Conservation (phyloP, 1,140 invertebrate species). For the Colletes gigas region DNA sequence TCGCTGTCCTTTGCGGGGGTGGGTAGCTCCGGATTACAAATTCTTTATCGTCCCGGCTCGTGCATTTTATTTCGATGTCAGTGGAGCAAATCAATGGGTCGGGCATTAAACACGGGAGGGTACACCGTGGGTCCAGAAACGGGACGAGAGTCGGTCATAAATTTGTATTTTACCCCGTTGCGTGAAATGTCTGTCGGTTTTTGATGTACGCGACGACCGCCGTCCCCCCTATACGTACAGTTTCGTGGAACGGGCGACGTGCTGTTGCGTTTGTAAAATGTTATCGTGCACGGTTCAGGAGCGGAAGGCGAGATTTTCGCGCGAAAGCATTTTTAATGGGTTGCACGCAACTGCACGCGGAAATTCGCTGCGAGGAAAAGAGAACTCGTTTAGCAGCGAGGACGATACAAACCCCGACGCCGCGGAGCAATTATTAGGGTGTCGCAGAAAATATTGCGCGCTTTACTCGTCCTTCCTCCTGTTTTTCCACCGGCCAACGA, state of each 20-base stretch:
- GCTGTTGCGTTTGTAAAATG: not conserved
- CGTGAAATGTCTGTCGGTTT: constrained; percentile 1
- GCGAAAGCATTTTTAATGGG: constrained; percentile 10
- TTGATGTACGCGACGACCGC: not conserved
- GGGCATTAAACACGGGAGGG: constrained; percentile 31
- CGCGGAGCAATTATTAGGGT: constrained; percentile 1
- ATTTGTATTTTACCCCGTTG: constrained; percentile 20
- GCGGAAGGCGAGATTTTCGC: constrained; percentile 17
- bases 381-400: not conserved
- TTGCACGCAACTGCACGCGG: not conserved
- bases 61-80: constrained; percentile 48
- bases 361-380: not conserved
- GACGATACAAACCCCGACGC: not conserved
- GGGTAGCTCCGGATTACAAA: constrained; percentile 39
- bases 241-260: not conserved
- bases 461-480: too few relatives aligned
- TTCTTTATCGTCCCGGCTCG: constrained; percentile 46
- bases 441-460: too few relatives aligned
- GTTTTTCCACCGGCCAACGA: too few relatives aligned
- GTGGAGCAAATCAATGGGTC: constrained; percentile 54
- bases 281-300: not conserved
- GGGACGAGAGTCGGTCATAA: constrained; percentile 12
- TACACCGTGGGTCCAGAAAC: not conserved
- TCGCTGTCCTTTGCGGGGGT: constrained; percentile 16
- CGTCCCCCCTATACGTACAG: too few relatives aligned